phyloP scores from a whole-genome alignment of 2,113 vertebrate species.

The Otis tarda region DNA sequence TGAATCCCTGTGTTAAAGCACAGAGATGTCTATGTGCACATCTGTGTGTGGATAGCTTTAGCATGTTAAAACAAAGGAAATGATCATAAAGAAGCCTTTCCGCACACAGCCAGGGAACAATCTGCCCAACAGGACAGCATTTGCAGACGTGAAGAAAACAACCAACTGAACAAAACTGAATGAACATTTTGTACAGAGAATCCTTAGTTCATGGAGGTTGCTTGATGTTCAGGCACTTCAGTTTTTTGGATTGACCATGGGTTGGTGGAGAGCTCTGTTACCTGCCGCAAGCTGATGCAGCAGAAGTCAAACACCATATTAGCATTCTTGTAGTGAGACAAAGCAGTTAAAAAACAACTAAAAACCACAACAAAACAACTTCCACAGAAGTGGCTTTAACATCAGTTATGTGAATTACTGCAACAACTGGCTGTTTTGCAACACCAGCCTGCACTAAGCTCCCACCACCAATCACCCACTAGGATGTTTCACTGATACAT shows the following conservation, averaged over 20 bases:
- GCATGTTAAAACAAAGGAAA: neutral
- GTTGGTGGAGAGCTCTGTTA: neutral
- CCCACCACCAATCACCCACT: neutral
- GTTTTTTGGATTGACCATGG: neutral
- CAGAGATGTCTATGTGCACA: neutral
- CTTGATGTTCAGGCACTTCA: neutral
- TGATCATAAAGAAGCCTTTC: neutral
- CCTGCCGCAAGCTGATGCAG: neutral
- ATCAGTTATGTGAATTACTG: neutral
- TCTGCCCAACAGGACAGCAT: neutral
- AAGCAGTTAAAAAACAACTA: neutral
- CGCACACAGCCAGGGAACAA: neutral
- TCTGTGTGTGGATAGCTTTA: rapidly evolving
- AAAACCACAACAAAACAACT: neutral
- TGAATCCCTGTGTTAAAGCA: neutral
- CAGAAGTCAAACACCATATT: neutral
- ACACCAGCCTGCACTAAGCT: neutral
- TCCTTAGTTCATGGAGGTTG: neutral
- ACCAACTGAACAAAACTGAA: neutral
- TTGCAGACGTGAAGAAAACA: neutral
- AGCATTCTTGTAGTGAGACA: neutral
- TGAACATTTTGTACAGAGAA: neutral
- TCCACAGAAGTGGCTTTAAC: neutral
- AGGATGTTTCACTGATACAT: neutral
- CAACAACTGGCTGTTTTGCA: neutral